These are phyloP conservation scores for Lapara coniferarum DNA, from an alignment of 2,888 invertebrate genomes.

Conservation along the genomic window DNA sequence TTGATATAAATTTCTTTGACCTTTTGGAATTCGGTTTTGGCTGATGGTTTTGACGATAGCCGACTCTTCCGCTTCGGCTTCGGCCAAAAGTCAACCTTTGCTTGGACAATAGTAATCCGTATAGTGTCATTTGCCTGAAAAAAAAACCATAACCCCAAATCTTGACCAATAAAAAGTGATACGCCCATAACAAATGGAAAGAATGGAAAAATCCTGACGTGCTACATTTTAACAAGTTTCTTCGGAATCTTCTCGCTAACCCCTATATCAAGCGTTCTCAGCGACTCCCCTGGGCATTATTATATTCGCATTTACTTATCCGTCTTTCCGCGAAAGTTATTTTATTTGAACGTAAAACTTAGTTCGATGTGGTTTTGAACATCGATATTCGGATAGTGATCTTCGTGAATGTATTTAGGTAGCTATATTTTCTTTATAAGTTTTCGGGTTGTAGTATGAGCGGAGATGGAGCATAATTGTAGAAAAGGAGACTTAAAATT, in stretches of 20 bases:
- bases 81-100: no score
- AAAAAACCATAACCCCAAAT: not conserved
- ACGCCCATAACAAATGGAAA: not conserved
- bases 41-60: no score
- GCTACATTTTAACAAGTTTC: conserved; percentile 19
- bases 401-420: conserved; percentile 3
- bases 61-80: no score
- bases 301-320: conserved; percentile 41
- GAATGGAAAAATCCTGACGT: not conserved
- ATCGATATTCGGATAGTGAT: conserved; percentile 6
- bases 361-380: conserved; percentile 21
- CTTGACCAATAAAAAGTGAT: not conserved
- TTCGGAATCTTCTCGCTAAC: conserved; percentile 4
- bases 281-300: conserved; percentile 41
- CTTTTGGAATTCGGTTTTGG: no score
- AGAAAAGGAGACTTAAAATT: no score
- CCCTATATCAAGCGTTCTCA: conserved; percentile 19
- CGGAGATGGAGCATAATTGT: no score
- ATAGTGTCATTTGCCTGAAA: not conserved
- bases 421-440: not conserved
- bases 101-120: not conserved
- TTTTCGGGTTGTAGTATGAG: not conserved
- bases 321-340: conserved; percentile 25
- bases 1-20: no score
- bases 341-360: conserved; percentile 27